Evolutionary conservation across 1,140 invertebrate species (phyloP).

Genomic region (Theocolax elegans): DNA sequence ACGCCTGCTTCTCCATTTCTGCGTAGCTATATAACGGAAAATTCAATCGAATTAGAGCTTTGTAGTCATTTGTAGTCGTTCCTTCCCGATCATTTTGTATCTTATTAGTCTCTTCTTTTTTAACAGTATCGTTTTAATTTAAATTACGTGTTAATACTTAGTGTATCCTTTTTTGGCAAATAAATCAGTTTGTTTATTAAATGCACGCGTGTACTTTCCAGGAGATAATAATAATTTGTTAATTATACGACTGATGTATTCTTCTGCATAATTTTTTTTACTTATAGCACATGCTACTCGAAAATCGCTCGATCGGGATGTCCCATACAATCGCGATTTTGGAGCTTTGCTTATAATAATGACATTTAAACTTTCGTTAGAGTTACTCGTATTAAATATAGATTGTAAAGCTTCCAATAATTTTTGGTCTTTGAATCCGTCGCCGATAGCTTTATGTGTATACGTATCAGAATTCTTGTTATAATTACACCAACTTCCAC

Average conservation of each 20-base stretch:
- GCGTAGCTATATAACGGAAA: too few species aligned
- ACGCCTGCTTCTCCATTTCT: too few species aligned
- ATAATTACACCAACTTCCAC: conserved; percentile 35
- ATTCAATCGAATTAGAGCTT: too few species aligned
- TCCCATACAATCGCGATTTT: conserved; percentile 35
- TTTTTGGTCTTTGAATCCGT: conserved; percentile 34
- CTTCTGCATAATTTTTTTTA: background rate
- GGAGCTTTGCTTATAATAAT: conserved; percentile 33
- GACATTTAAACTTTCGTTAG: conserved; percentile 38
- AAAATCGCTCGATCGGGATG: conserved; percentile 12
- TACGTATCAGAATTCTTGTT: conserved; percentile 23
- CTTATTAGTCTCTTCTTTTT: conserved; percentile 34
- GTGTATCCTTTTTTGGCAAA: conserved; percentile 8
- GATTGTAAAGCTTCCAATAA: conserved; percentile 31
- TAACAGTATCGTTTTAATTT: conserved; percentile 26
- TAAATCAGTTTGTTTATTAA: background rate
- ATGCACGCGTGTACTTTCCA: background rate
- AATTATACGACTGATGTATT: background rate
- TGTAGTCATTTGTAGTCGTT: too few species aligned
- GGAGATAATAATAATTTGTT: conserved; percentile 19
- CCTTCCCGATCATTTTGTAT: too few species aligned
- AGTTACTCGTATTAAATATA: conserved; percentile 36
- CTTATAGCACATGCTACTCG: conserved; percentile 26
- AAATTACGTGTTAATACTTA: background rate
- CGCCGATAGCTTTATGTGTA: conserved; percentile 22